Percentiles rank a stretch among this genome's conserved stretches.
Conservation (phyloP, 2,888 invertebrate species). For the Cephalotes varians region DNA sequence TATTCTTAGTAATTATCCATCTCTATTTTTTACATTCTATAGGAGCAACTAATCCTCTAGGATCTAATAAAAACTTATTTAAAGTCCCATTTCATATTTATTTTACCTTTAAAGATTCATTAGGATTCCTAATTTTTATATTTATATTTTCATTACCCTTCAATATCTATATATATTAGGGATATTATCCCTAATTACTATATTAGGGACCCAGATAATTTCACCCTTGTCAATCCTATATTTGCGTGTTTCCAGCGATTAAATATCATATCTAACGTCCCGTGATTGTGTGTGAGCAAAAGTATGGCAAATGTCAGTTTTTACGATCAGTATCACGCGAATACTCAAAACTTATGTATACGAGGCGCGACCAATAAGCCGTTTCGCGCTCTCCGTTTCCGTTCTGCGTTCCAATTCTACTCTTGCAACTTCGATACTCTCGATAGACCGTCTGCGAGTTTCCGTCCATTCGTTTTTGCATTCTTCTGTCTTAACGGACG, state of each 20-base stretch:
- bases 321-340: conserved; percentile 26
- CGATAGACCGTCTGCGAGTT: conserved; percentile 50
- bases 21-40: too few species aligned
- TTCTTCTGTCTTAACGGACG: neutral
- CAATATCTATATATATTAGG: too few species aligned
- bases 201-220: too few species aligned
- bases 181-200: too few species aligned
- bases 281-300: neutral
- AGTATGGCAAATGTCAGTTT: conserved; percentile 15
- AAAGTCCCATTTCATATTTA: too few species aligned
- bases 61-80: too few species aligned
- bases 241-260: conserved; percentile 6
- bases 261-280: neutral
- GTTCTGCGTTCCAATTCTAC: conserved; percentile 65
- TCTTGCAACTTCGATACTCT: conserved; percentile 20
- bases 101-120: too few species aligned
- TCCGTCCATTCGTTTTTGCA: conserved; percentile 58
- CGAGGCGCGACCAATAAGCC: conserved; percentile 26
- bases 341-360: neutral
- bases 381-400: conserved; percentile 58
- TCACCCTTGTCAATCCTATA: too few species aligned
- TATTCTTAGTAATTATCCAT: too few species aligned
- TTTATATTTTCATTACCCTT: too few species aligned
- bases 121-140: too few species aligned
- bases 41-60: too few species aligned